A percentile compares a stretch with the other conserved stretches of the same genome.
Evolutionary conservation across 2,797 vertebrate genomes (phyloP).

Genomic region (Moxostoma hubbsi): DNA sequence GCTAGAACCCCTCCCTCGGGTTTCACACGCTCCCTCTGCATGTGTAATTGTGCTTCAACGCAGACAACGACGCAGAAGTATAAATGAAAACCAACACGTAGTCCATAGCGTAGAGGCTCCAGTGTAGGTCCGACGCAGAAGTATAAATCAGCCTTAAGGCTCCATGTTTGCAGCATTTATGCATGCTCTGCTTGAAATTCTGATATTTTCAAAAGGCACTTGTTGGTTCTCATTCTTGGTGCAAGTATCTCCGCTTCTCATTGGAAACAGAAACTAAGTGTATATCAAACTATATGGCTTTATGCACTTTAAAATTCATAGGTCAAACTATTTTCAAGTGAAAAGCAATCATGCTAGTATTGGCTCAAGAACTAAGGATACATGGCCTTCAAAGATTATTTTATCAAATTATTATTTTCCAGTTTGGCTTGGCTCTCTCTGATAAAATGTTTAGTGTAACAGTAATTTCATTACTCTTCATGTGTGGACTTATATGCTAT

Average conservation of each 20-base stretch:
- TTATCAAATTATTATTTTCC: not conserved
- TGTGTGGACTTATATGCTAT: slow-evolving; percentile 6
- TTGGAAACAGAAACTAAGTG: not conserved
- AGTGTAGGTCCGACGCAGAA: too few species aligned
- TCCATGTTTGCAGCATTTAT: too few species aligned
- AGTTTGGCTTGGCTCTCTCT: not conserved
- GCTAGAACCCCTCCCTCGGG: too few species aligned
- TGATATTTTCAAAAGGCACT: not conserved
- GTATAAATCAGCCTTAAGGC: too few species aligned
- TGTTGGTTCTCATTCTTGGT: not conserved
- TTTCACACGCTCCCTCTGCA: too few species aligned
- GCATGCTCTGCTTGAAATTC: too few species aligned
- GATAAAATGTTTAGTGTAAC: not conserved
- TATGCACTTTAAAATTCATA: not conserved
- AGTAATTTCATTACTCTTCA: not conserved
- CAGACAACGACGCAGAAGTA: too few species aligned
- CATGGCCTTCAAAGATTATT: not conserved
- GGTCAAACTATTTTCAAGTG: not conserved
- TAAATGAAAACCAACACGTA: too few species aligned
- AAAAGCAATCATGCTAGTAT: not conserved
- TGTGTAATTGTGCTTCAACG: too few species aligned
- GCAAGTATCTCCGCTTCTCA: too few species aligned
- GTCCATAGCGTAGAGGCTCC: too few species aligned
- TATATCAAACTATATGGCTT: not conserved
- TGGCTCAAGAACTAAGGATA: not conserved